phyloP scores from a whole-genome alignment of 2,797 vertebrate genomes.

The Coranthus polyacanthus region DNA sequence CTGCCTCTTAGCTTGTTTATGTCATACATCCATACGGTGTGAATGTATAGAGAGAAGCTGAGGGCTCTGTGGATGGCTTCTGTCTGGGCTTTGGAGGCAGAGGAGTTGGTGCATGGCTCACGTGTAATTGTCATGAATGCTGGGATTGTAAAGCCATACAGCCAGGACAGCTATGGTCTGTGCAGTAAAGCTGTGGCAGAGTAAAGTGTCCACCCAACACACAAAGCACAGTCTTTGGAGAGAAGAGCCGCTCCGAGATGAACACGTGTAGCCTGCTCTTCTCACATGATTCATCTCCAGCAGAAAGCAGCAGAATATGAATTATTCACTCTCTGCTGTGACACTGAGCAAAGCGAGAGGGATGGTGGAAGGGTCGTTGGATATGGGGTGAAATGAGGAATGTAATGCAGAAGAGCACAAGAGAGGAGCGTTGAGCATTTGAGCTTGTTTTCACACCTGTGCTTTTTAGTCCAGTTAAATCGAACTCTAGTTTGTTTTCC shows the following conservation, averaged over 20 bases:
- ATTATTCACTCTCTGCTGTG: slow-evolving; percentile 80
- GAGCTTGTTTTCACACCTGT: background rate
- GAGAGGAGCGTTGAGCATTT: background rate
- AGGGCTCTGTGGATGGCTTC: slow-evolving; percentile 21
- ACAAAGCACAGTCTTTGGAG: slow-evolving; percentile 32
- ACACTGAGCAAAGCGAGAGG: slow-evolving; percentile 59
- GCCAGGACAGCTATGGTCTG: slow-evolving; percentile 15
- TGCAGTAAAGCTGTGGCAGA: slow-evolving; percentile 15
- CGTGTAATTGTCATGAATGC: slow-evolving; percentile 37
- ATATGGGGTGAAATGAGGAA: slow-evolving; percentile 51
- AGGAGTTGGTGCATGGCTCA: slow-evolving; percentile 30
- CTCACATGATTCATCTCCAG: slow-evolving; percentile 80
- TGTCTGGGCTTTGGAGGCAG: slow-evolving; percentile 13
- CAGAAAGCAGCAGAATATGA: slow-evolving; percentile 73
- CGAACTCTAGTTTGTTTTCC: background rate
- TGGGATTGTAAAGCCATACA: slow-evolving; percentile 12
- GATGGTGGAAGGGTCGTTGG: slow-evolving; percentile 31
- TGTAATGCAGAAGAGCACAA: slow-evolving; percentile 34
- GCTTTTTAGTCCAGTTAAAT: background rate
- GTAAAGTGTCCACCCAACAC: slow-evolving; percentile 5
- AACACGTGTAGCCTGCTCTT: slow-evolving; percentile 74
- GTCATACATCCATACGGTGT: background rate
- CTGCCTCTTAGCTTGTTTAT: background rate
- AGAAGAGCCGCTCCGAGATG: slow-evolving; percentile 48
- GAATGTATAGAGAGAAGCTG: slow-evolving; percentile 13